A percentile compares a stretch with the other conserved stretches of the same genome.
These are phyloP conservation scores for Dipodomys ordii DNA, from an alignment of 2,113 vertebrate genomes.

Conservation along the genomic window DNA sequence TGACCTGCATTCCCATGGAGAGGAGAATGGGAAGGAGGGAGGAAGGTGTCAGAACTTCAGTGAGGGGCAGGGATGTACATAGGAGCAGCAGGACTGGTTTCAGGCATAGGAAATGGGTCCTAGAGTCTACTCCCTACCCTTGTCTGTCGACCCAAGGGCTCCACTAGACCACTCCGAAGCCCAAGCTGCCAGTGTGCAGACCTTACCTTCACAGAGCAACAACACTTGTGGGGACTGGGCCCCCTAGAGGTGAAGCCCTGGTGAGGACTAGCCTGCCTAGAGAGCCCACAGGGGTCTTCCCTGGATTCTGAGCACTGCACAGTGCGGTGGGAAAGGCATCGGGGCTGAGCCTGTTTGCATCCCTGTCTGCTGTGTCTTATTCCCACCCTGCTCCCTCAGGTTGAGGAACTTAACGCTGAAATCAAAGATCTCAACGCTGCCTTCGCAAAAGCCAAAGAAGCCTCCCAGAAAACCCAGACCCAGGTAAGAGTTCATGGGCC, in stretches of 20 bases:
- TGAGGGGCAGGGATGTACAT: not conserved
- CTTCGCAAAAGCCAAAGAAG: slow-evolving; percentile 90
- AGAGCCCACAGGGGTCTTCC: not conserved
- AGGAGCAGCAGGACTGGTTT: not conserved
- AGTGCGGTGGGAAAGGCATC: not conserved
- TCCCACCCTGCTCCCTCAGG: slow-evolving; percentile 82
- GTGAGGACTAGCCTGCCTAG: not conserved
- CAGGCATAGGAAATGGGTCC: not conserved
- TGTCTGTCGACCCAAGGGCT: not conserved
- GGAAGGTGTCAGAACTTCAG: not conserved
- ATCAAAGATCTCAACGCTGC: slow-evolving; percentile 91
- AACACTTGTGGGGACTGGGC: not conserved
- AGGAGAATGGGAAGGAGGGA: not conserved
- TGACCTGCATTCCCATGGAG: not conserved
- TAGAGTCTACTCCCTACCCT: not conserved
- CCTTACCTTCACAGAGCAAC: not conserved
- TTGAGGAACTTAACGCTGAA: slow-evolving; percentile 91
- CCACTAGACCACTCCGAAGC: not conserved
- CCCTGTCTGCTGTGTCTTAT: slow-evolving; percentile 39
- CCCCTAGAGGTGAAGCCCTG: not conserved
- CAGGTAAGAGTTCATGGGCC: slow-evolving; percentile 86
- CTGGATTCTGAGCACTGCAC: not conserved
- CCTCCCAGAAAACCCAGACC: slow-evolving; percentile 84
- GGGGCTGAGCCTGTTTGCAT: not conserved
- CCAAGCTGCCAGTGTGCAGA: not conserved